Conservation (phyloP, 1,140 invertebrate genomes). For the Pomacea maculata region DNA sequence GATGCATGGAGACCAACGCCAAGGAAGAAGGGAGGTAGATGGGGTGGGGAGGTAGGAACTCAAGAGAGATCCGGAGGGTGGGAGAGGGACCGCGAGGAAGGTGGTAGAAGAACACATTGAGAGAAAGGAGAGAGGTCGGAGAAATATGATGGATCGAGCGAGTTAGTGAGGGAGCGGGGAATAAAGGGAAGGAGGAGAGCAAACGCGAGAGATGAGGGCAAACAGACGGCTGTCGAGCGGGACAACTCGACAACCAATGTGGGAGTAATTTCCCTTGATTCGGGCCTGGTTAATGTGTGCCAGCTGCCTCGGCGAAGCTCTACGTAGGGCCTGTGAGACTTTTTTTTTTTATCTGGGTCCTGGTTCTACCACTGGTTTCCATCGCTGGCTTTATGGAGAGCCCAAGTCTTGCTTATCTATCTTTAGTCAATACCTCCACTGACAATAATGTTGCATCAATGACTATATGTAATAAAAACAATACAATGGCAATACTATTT, state of each 20-base stretch:
- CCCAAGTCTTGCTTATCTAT: too few species aligned
- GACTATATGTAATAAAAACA: too few species aligned
- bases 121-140: neutral
- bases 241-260: constrained; percentile 18
- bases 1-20: too few species aligned
- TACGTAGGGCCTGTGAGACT: too few species aligned
- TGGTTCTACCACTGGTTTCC: too few species aligned
- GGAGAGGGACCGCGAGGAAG: neutral
- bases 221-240: constrained; percentile 16
- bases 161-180: neutral
- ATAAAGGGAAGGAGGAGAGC: neutral
- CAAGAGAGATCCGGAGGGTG: neutral
- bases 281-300: constrained; percentile 11
- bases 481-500: too few species aligned
- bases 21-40: neutral
- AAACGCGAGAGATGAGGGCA: constrained; percentile 1
- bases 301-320: constrained; percentile 2
- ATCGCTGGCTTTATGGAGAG: too few species aligned
- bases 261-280: constrained; percentile 20
- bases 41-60: neutral
- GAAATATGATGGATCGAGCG: neutral
- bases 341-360: too few species aligned
- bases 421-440: too few species aligned
- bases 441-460: too few species aligned
- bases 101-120: neutral